A percentile compares a stretch with the other conserved stretches of the same genome.
Conservation (phyloP, 2,888 invertebrate species). For the Luperina nickerlii region DNA sequence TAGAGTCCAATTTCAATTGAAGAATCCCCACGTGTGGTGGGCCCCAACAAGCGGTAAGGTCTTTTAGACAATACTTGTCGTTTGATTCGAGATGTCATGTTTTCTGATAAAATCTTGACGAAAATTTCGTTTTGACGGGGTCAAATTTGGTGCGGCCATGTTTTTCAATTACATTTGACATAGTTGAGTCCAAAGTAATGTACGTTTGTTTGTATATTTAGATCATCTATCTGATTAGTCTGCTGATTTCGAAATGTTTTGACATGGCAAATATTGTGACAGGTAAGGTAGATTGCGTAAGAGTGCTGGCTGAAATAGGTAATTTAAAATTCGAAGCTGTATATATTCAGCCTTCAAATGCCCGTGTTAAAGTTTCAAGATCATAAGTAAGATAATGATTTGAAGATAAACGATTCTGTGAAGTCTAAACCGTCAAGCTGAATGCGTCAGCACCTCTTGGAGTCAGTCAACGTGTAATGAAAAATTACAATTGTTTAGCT, state of each 20-base stretch:
- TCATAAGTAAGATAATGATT: constrained; percentile 46
- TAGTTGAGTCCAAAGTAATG: constrained; percentile 72
- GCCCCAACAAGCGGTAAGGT: constrained; percentile 76
- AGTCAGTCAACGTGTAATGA: constrained; percentile 18
- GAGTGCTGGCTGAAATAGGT: constrained; percentile 41
- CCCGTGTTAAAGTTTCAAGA: constrained; percentile 52
- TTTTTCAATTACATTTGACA: constrained; percentile 88
- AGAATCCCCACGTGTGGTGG: constrained; percentile 61
- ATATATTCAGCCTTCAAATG: constrained; percentile 54
- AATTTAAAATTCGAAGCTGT: constrained; percentile 35
- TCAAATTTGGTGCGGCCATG: constrained; percentile 82
- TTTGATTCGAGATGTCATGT: constrained; percentile 89
- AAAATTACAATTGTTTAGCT: constrained; percentile 22
- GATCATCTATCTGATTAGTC: constrained; percentile 80
- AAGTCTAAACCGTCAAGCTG: constrained; percentile 27
- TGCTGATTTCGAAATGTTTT: constrained; percentile 74
- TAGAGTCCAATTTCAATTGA: constrained; percentile 64
- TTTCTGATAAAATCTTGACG: constrained; percentile 86
- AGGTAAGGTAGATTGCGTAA: constrained; percentile 60
- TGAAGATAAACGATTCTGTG: constrained; percentile 54
- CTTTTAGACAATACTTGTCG: constrained; percentile 87
- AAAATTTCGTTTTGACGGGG: constrained; percentile 86
- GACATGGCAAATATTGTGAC: constrained; percentile 66
- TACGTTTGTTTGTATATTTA: constrained; percentile 77
- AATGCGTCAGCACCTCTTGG: constrained; percentile 52